A percentile compares a stretch with the other conserved stretches of the same genome.
Conservation (phyloP, 2,888 invertebrate species). For the Neocrepidodera transversa region DNA sequence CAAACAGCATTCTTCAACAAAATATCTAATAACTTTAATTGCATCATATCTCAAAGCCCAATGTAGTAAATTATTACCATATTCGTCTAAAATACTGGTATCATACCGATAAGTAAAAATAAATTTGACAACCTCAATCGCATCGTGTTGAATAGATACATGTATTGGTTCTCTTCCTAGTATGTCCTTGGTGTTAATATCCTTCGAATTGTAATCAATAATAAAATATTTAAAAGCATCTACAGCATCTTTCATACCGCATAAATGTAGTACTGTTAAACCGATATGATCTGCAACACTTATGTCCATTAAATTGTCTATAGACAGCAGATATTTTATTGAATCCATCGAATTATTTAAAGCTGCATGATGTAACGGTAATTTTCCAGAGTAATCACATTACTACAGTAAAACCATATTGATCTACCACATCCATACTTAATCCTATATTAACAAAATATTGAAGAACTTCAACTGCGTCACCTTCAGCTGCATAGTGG, state of each 20-base stretch:
- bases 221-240: constrained; percentile 5
- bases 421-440: neutral
- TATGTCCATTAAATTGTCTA: neutral
- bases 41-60: constrained; percentile 10
- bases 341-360: neutral
- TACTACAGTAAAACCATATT: neutral
- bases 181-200: neutral
- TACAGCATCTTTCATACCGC: neutral
- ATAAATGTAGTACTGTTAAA: neutral
- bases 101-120: neutral
- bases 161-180: constrained; percentile 6
- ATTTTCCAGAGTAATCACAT: neutral
- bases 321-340: constrained; percentile 1
- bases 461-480: constrained; percentile 2
- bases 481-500: constrained; percentile 2
- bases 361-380: constrained; percentile 7
- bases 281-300: neutral
- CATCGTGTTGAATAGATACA: constrained; percentile 1
- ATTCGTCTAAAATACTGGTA: neutral
- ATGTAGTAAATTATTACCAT: constrained; percentile 8
- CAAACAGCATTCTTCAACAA: constrained; percentile 7
- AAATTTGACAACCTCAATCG: constrained; percentile 1
- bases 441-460: neutral
- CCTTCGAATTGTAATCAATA: neutral
- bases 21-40: constrained; percentile 12